Base-by-base conservation (phyloP, 2,888 invertebrate genomes). In the Dugesia japonica region DNA sequence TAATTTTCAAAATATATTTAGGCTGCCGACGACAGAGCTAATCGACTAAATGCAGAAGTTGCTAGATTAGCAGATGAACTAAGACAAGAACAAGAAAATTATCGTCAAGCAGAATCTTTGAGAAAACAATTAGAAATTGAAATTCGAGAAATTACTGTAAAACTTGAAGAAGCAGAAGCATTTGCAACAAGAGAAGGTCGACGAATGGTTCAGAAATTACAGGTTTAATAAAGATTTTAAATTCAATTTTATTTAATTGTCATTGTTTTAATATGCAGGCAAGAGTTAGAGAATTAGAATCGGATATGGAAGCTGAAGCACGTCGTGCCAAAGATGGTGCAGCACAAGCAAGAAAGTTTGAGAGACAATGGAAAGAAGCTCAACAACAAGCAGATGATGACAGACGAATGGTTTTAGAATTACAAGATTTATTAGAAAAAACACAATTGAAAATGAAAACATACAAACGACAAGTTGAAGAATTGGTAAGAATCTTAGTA, bases 51-150 rank as follows among this genome's bases (percentile, higher is more conserved):
- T 78, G 80, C 80, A 74, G 83, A 84, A 79, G 81, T 81, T 75
- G 80, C 80, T 80, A 81, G 84, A 77, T 81, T 84, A 77, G 81
- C 81, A 33, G 83, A 83, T 77, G 84, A 84, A 79, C 83, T 84
- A 71, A 80, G 82, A 31, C 83, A 83, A 78, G 84, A 84, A 80
- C 83, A 83, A 80, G 84, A 84, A 75, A 84, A 84, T 83, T 84
- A 84, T 83, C 83, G 83, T 80, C 84, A 84, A 79, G 84, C 84
- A 72, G 84, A 84, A 79, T 80, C 82, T 71, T 82, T 84, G 74
- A 81, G 84, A 79, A 84, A 84, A 78, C 82, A 83, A 79, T 82
- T 84, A n/a, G 84, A 84, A 81, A 80, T 84, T 71, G 84, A 84
- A 79, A 83, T 84, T 80, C 81, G 84, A 28, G 84, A 84, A 80